Evolutionary conservation across 2,797 vertebrate species (phyloP).

Genomic region (Eulemur albifrons): DNA sequence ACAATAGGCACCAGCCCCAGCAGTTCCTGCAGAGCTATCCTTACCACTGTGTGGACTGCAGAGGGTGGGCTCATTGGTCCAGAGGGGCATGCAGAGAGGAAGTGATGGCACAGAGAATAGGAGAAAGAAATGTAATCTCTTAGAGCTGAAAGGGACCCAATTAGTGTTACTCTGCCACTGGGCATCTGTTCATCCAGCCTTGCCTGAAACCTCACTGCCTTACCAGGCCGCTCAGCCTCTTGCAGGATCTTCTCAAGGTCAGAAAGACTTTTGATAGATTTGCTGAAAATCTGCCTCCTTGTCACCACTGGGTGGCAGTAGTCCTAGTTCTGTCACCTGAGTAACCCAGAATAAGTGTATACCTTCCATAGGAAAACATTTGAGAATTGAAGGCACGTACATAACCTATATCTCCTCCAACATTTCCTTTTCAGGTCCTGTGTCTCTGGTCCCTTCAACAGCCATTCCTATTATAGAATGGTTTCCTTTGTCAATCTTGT

Average conservation of each 20-base stretch:
- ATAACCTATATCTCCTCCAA: neutral
- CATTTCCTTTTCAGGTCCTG: neutral
- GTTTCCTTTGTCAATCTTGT: neutral
- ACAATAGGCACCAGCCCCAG: neutral
- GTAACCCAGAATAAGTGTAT: neutral
- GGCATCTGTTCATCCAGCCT: neutral
- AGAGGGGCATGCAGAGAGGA: neutral
- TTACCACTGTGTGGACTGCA: neutral
- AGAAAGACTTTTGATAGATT: constrained; percentile 3
- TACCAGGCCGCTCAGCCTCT: neutral
- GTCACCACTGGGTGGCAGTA: constrained; percentile 49
- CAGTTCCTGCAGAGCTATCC: neutral
- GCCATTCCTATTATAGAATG: neutral
- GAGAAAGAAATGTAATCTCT: neutral
- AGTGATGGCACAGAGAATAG: neutral
- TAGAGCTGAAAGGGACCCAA: neutral
- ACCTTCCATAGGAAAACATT: neutral
- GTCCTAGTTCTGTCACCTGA: neutral
- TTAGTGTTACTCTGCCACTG: neutral
- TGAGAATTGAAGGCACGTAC: neutral
- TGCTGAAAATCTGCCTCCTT: constrained; percentile 27
- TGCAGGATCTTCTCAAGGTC: constrained; percentile 41
- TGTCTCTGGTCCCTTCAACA: constrained; percentile 15
- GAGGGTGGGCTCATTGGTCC: neutral
- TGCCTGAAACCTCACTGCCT: neutral